Base-by-base conservation (phyloP, 2,797 vertebrate species). In the Anas flavirostris region DNA sequence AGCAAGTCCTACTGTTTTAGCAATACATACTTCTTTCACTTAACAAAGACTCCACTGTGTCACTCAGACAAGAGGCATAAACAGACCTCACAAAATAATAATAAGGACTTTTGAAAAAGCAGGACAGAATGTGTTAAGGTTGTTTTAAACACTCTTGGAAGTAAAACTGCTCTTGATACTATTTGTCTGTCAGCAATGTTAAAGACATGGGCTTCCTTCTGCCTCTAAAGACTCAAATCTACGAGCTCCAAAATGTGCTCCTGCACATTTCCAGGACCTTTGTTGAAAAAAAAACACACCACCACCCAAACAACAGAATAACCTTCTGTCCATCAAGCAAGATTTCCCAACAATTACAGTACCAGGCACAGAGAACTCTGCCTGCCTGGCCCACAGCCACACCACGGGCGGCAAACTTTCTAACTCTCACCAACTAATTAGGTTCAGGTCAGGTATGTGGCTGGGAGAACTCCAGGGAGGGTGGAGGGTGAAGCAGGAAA, bases 341-440 rank as follows among this genome's bases (percentile, higher is more conserved):
- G 88, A 95, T 95, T 96, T 91, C 96, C 82, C 91, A 95, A 94
- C 91, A 91, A 75, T 93, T 85, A 93, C 75, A 89, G 95, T 97
- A 96, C 96, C 96, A 97, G 95, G 95, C 95, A 44, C 93, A 80
- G 93, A 94, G 86, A 92, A 96, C 88, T 88, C 95, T 95, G 93
- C 91, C 74, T 95, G 77, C 59, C 91, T 95, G 95, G 95, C 95
- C 90, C 82, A 69, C 78, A 94, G 96, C 95, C 96, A 96, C 86
- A 73, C 84, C 3, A 52, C 1, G 4, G 86, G 91, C 8, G 2
- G 96, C 73, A 90, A 93, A 93, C 90, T 87, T 94, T 94, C 64
- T 59, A 91, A 37, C 62, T 94, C 86, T 94, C 86, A 58, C 72
- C 85, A 80, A 94, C 72, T 95, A 94, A 96, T 94, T 66, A 96